Evolutionary conservation across 2,797 vertebrate genomes (phyloP), one percentile per base, ranked within the genome.

Genomic region (Brachymystax lenok): DNA sequence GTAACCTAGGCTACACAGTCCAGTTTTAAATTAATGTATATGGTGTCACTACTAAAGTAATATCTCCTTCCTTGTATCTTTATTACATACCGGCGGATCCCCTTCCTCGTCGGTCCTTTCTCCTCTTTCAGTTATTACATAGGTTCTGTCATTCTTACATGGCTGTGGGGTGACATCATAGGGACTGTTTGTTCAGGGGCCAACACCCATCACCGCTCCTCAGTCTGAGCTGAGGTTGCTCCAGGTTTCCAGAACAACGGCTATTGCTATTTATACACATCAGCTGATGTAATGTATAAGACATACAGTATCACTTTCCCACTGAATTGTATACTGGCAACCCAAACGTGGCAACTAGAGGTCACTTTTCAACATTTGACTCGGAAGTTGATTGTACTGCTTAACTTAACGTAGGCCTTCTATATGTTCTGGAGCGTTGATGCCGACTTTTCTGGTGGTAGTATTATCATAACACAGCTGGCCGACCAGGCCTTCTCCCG

Each of bases 241-340:
- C 74, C 33, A 82, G 81, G 77, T 83, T 81, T 77, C 24, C 64
- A 5, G 54, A 12, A 64, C 71, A 71, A 33, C 61, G 33, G 71
- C 28, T 54, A 1, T 30, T 67, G 4, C 73, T 80, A 83, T 85
- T 86, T 82, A 83, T 79, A 84, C 56, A 27, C 56, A 27, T 33
- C 28, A 67, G 5, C 12, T 33, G 13, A 19, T 67, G 66, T 67
- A 5, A 24, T 27, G 24, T 66, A 12, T 24, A 63, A 13, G 24
- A 24, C 10, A n/a, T 0, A 8, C 1, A n/a, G 64, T 4, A 76
- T 24, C 17, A 73, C 74, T 75, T 46, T 24, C 13, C 71, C 52
- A 17, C 8, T 35, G 33, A 33, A 3, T 63, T 63, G 59, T 24
- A 5, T 27, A 46, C 27, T 63, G 10, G 8, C 21, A 24, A 27